Evolutionary conservation across 2,797 vertebrate species (phyloP), one percentile per base, ranked within the genome.

Genomic region (Acanthiza pusilla): DNA sequence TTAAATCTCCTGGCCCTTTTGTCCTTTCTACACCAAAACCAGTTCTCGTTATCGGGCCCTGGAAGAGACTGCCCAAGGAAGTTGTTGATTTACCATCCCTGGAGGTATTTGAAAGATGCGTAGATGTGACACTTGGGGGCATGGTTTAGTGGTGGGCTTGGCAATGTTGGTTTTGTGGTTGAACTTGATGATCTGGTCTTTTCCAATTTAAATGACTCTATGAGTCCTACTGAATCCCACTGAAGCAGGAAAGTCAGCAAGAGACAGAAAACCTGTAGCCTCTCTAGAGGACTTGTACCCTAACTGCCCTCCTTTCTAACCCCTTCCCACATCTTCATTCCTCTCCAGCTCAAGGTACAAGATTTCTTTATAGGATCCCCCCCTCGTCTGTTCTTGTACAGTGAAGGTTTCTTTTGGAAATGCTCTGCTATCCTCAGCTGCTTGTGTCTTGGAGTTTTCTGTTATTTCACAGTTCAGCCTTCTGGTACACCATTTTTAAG

Each of bases 61-160:
- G 48, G 51, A 36, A 34, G 3, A 65, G 15, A 16, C 27, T 91
- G 11, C 30, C 14, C 36, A 47, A 53, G 66, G 27, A 50, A 73
- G n/a, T 48, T 27, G 2, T 25, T 45, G 26, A 50, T 19, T 71
- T 12, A 25, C 14, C 30, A 8, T 29, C 6, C 11, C 16, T 45
- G 12, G 12, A 66, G 14, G 7, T 23, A 12, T 45, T 72, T 43
- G 25, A n/a, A 48, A 53, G 18, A 11, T 0, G 0, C 16, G 29
- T 47, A 43, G 34, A n/a, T 0, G 2, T 48, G 27, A 9, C 29
- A 13, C 18, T 7, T 50, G 8, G 11, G 38, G 18, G 43, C 4
- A 6, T 26, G 10, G 9, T 26, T 84, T 43, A 51, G 19, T 26
- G 13, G 19, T 60, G 19, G n/a, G 5, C 13, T 85, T 74, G 25